Percentiles rank a stretch among this genome's conserved stretches.
phyloP scores from a whole-genome alignment of 1,140 invertebrate species.

The Cydia amplana region DNA sequence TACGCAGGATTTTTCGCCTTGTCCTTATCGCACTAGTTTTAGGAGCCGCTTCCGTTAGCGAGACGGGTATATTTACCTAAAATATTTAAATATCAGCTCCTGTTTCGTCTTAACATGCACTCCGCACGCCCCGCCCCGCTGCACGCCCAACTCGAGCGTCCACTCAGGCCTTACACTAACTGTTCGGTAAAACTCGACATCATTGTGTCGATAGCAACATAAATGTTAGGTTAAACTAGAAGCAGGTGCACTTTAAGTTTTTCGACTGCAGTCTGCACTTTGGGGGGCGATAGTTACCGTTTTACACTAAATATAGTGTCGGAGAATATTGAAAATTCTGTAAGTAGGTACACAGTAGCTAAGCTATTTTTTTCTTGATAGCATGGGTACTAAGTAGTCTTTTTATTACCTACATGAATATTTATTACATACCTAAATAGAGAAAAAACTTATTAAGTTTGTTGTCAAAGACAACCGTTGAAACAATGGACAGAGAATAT shows the following conservation, averaged over 20 bases:
- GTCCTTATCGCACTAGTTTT: too few relatives aligned
- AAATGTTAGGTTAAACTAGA: slow-evolving; percentile 5
- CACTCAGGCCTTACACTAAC: too few relatives aligned
- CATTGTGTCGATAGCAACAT: slow-evolving; percentile 23
- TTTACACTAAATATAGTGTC: background rate
- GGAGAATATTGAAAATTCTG: background rate
- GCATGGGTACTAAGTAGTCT: too few relatives aligned
- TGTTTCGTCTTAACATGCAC: too few relatives aligned
- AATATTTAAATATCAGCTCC: too few relatives aligned
- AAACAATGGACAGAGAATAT: background rate
- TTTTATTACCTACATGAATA: background rate
- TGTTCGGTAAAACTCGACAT: background rate
- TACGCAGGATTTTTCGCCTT: too few relatives aligned
- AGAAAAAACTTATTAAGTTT: background rate
- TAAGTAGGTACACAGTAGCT: background rate
- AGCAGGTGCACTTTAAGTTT: slow-evolving; percentile 20
- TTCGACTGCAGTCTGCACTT: slow-evolving; percentile 1
- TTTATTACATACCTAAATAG: background rate
- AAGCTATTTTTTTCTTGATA: too few relatives aligned
- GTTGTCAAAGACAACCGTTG: background rate
- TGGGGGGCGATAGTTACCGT: background rate
- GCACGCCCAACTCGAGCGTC: too few relatives aligned
- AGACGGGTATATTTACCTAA: too few relatives aligned
- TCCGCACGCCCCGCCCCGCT: too few relatives aligned
- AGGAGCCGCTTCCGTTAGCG: too few relatives aligned